These are phyloP conservation scores for Lasioglossum oenotherae DNA, from an alignment of 2,888 invertebrate species.

Conservation along the genomic window DNA sequence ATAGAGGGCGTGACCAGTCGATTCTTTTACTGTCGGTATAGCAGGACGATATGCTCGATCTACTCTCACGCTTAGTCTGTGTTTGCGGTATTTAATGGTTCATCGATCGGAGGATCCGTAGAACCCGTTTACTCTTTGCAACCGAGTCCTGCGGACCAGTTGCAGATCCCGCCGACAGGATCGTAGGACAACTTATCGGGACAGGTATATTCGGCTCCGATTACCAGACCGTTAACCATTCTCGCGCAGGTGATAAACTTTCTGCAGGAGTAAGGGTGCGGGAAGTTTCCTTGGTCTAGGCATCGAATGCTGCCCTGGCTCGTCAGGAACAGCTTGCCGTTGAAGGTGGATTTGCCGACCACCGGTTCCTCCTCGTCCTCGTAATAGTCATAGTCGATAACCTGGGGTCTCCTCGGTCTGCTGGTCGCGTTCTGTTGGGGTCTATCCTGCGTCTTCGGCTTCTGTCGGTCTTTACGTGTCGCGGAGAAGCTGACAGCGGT, in stretches of 20 bases:
- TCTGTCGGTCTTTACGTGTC: constrained; percentile 51
- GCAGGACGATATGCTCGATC: neutral
- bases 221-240: constrained; percentile 91
- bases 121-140: constrained; percentile 87
- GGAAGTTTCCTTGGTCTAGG: constrained; percentile 95
- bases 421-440: constrained; percentile 45
- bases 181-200: constrained; percentile 94
- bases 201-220: constrained; percentile 96
- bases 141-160: constrained; percentile 93
- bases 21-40: neutral
- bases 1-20: neutral
- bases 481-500: constrained; percentile 62
- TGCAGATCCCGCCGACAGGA: constrained; percentile 95
- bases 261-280: constrained; percentile 95
- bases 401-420: constrained; percentile 78
- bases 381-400: constrained; percentile 88
- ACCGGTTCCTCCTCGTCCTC: constrained; percentile 89
- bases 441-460: constrained; percentile 51
- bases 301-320: constrained; percentile 90
- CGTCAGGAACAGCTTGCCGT: constrained; percentile 87
- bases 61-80: neutral
- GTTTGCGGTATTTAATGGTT: neutral
- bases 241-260: constrained; percentile 96
- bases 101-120: neutral
- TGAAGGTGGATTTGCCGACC: constrained; percentile 85